phyloP scores from a whole-genome alignment of 2,888 invertebrate species.

The Thelaira solivaga region DNA sequence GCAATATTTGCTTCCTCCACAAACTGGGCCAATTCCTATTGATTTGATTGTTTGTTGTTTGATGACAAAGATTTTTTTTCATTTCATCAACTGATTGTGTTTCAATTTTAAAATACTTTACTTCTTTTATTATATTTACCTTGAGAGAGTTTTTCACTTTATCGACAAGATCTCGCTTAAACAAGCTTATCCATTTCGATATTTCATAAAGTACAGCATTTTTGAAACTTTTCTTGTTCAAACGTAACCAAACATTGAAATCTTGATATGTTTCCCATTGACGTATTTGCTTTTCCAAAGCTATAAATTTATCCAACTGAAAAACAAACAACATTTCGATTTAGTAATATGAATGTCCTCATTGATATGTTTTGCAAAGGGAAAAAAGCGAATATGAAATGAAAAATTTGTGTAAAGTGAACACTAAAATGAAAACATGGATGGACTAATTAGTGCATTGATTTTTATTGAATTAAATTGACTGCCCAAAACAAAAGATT shows the following conservation, averaged over 20 bases:
- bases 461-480: no score
- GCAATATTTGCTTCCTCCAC: slow-evolving; percentile 85
- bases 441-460: no score
- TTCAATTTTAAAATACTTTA: not conserved
- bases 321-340: not conserved
- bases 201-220: slow-evolving; percentile 89
- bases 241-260: slow-evolving; percentile 87
- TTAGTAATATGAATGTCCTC: not conserved
- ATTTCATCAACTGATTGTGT: not conserved
- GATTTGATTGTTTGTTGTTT: not conserved
- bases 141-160: slow-evolving; percentile 82
- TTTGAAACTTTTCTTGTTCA: slow-evolving; percentile 88
- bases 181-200: slow-evolving; percentile 92
- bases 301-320: slow-evolving; percentile 89
- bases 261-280: slow-evolving; percentile 82
- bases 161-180: slow-evolving; percentile 90
- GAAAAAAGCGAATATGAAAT: no score
- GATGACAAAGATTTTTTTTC: not conserved
- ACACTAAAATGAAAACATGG: no score
- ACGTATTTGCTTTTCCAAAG: slow-evolving; percentile 86
- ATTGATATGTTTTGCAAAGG: not conserved
- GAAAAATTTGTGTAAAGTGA: no score
- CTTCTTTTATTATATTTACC: slow-evolving; percentile 76
- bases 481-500: no score
- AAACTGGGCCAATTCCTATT: slow-evolving; percentile 85